phyloP scores from a whole-genome alignment of 2,113 vertebrate genomes.

The Cololabis saira region DNA sequence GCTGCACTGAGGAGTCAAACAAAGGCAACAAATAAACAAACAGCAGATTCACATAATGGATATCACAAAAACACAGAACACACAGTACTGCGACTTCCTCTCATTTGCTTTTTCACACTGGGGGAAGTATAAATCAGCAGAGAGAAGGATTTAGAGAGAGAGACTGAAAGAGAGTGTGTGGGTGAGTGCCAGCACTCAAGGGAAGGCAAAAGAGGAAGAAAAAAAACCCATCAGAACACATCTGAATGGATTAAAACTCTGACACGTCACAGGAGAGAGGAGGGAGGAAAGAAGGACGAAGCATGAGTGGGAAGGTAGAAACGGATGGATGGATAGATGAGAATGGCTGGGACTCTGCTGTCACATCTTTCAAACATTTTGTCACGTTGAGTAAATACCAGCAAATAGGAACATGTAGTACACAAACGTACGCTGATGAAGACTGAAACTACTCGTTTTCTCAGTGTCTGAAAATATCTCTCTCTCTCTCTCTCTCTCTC shows the following conservation, averaged over 20 bases:
- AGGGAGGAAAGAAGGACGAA: conserved; percentile 1
- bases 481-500: conserved; percentile 13
- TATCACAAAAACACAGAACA: conserved; percentile 37
- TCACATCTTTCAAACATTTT: conserved; percentile 42
- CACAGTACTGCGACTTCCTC: conserved; percentile 18
- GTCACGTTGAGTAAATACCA: conserved; percentile 48
- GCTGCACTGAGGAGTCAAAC: conserved; percentile 30
- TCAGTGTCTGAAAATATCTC: too few relatives aligned
- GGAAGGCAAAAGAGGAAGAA: conserved; percentile 38
- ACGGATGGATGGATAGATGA: not conserved
- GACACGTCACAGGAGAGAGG: conserved; percentile 44
- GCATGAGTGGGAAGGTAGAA: not conserved
- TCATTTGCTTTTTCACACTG: conserved; percentile 22
- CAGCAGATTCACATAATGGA: conserved; percentile 57
- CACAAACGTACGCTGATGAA: conserved; percentile 16
- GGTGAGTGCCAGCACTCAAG: conserved; percentile 55
- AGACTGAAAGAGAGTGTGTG: conserved; percentile 46
- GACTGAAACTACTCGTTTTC: too few relatives aligned
- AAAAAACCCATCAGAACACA: conserved; percentile 48
- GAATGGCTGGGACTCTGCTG: conserved; percentile 9
- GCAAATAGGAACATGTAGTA: conserved; percentile 42
- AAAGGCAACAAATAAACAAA: conserved; percentile 56
- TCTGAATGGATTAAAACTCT: conserved; percentile 67
- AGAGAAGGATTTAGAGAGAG: conserved; percentile 53
- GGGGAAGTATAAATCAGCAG: conserved; percentile 42